A percentile compares a stretch with the other conserved stretches of the same genome.
Evolutionary conservation across 2,888 invertebrate genomes (phyloP).

Genomic region (Xylophagus ater): DNA sequence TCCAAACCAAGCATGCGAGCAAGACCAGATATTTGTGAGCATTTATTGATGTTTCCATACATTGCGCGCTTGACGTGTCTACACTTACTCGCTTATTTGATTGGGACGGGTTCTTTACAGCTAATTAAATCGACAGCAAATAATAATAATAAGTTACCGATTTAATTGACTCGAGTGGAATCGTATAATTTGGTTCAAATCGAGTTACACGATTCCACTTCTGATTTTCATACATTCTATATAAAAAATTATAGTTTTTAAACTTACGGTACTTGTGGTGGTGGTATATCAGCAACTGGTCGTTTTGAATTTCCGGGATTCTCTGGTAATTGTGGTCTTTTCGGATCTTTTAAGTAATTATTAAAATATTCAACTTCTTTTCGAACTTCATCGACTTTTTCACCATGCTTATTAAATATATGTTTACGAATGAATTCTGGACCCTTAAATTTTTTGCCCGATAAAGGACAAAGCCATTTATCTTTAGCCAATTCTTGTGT

Average conservation of each 20-base stretch:
- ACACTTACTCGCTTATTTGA: no score
- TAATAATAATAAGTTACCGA: neutral
- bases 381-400: conserved; percentile 94
- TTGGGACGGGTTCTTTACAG: neutral
- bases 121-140: neutral
- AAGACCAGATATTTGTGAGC: no score
- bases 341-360: conserved; percentile 88
- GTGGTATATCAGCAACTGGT: conserved; percentile 10
- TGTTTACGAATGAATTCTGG: conserved; percentile 98
- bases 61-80: no score
- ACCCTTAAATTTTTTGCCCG: conserved; percentile 97
- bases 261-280: conserved; percentile 13
- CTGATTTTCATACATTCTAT: neutral
- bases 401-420: conserved; percentile 92
- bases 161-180: no score
- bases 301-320: conserved; percentile 47
- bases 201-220: neutral
- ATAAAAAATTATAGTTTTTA: neutral
- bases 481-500: conserved; percentile 95
- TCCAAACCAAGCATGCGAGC: no score
- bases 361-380: conserved; percentile 97
- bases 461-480: conserved; percentile 97
- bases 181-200: no score
- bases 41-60: no score
- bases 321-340: conserved; percentile 87